Base-by-base conservation (phyloP, 2,888 invertebrate genomes). In the Cheilosia soror region DNA sequence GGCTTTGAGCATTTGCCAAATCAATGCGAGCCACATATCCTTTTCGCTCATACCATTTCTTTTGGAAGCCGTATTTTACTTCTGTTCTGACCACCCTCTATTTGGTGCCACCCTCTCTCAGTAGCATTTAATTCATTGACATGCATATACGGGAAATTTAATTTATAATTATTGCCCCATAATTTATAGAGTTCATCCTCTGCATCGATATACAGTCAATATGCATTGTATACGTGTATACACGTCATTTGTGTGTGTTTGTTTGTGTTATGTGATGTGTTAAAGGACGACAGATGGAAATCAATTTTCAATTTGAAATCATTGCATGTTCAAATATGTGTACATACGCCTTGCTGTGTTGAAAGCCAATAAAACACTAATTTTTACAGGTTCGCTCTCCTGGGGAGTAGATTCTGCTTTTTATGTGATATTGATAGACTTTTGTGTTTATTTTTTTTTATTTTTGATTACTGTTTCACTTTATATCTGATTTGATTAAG, bases 121-220 rank as follows among this genome's bases (percentile, higher is more conserved):
- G 51, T 65, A 9, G 58, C 68, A 65, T 60, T 53, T 71, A 51
- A 66, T 78, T 62, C 62, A 73, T 51, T 79, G 63, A 69, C 73
- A 75, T 37, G 37, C 37, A 37, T 75, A 73, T 68, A 73, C 76
- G 69, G 58, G 53, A 65, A 84, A 75, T 79, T 79, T 75, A 84
- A 84, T 84, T 79, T 84, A 84, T 84, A 84, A 84, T 84, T 69
- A 84, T 79, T 84, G 79, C 75, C 57, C 47, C 63, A 84, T 75
- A 79, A 84, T 75, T 84, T 75, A 84, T 79, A 63, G 73, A 78
- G 63, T 73, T 37, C 60, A 49, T 82, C 60, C 79, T 79, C 57
- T 57, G 25, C 47, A 37, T 29, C 47, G 65, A 79, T 65, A 79
- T 65, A 69, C 5, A 6, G 4, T 6, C 37, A 37, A 37, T 27